A percentile compares a stretch with the other conserved stretches of the same genome.
phyloP scores from a whole-genome alignment of 1,140 invertebrate species.

The Drosophila arizonae region DNA sequence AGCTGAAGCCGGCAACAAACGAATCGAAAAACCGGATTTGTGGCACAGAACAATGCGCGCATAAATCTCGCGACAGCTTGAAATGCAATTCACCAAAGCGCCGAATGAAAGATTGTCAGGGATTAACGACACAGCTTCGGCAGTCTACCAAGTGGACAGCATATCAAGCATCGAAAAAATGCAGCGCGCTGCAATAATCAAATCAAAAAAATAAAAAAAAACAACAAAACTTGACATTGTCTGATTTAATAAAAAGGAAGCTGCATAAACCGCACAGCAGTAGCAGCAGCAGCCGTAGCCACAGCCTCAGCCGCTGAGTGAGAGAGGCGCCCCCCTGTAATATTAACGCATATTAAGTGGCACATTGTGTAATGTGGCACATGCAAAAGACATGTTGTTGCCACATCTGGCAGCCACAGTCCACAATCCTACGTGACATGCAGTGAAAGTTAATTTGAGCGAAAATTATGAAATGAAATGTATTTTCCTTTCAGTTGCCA shows the following conservation, averaged over 20 bases:
- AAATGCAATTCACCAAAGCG: conserved; percentile 65
- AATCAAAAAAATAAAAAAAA: conserved; percentile 66
- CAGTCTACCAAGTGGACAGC: conserved; percentile 9
- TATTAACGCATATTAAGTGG: conserved; percentile 53
- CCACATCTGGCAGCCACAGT: conserved; percentile 39
- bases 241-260: conserved; percentile 56
- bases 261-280: conserved; percentile 36
- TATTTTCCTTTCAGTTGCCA: conserved; percentile 70
- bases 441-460: conserved; percentile 76
- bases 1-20: conserved; percentile 23
- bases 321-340: conserved; percentile 31
- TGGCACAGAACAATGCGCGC: conserved; percentile 75
- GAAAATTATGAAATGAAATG: conserved; percentile 77
- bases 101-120: conserved; percentile 68
- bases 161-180: conserved; percentile 35
- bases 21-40: conserved; percentile 68
- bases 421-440: conserved; percentile 71
- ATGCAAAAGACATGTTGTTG: conserved; percentile 39
- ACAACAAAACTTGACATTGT: conserved; percentile 68
- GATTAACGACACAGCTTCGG: conserved; percentile 48
- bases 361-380: conserved; percentile 41
- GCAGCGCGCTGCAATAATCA: conserved; percentile 48
- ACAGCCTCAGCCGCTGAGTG: conserved; percentile 24
- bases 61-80: conserved; percentile 74
- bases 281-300: no score